Evolutionary conservation across 2,888 invertebrate species (phyloP), one percentile per base, ranked within the genome.

Genomic region (Drosophila neonasuta): DNA sequence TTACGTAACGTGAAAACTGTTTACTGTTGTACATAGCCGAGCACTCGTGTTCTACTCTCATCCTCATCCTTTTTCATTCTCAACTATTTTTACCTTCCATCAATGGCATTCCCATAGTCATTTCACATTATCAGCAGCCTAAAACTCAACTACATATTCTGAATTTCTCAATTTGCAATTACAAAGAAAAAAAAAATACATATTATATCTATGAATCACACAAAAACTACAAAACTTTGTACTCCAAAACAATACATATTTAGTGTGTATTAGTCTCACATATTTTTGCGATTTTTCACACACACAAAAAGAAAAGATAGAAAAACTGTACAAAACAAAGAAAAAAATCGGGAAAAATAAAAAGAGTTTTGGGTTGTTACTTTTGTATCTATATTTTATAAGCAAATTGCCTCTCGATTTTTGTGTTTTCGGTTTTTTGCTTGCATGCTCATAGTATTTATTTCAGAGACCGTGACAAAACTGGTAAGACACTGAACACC

Each of bases 401-500:
- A 71, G 75, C 75, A 57, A 77, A 71, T 69, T 68, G 75, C 71
- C 73, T 79, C 68, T 77, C 67, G 76, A 63, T 59, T 77, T 71
- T 77, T 69, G 72, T 72, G 78, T 81, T 74, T 85, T 83, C 78
- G 76, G 80, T 89, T 87, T 84, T 90, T 90, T 90, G 90, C 91
- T 90, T 91, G 91, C 91, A 91, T 91, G 91, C 89, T 90, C 89
- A 91, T 90, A 90, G 90, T 88, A 89, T 91, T 89, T 90, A 90
- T 91, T 91, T 90, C 91, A 91, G 91, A 90, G 91, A 91, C 83
- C 91, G 91, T 84, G 91, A 91, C 89, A 91, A 90, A 90, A 89
- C 88, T 87, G 90, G 90, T 90, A 90, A 90, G 90, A 88, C 89
- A 89, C 89, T 89, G 87, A 90, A 89, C 88, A 88, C 89, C 86